Percentiles rank a stretch among this genome's conserved stretches.
These are phyloP conservation scores for Phaenicophaeus curvirostris DNA, from an alignment of 2,797 vertebrate species.

Conservation along the genomic window DNA sequence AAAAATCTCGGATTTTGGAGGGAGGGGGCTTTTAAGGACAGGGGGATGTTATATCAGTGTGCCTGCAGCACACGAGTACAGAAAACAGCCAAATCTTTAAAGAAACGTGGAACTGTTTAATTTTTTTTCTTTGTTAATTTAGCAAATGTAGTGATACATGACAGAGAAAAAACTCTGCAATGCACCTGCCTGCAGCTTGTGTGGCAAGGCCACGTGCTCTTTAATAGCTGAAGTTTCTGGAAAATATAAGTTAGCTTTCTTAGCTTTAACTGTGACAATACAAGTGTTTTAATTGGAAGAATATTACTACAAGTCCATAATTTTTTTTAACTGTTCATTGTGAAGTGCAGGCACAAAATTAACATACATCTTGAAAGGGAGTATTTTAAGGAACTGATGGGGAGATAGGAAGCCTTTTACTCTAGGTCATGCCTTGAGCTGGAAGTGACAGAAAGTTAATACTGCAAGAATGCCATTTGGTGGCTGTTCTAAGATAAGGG, in stretches of 20 bases:
- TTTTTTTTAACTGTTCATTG: not conserved
- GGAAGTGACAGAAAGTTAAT: slow-evolving; percentile 61
- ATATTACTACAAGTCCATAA: not conserved
- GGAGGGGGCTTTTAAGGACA: not conserved
- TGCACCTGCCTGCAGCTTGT: not conserved
- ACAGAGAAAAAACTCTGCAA: not conserved
- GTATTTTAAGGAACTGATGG: not conserved
- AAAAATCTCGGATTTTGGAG: not conserved
- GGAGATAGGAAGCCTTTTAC: slow-evolving; percentile 29
- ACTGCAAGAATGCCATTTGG: slow-evolving; percentile 49
- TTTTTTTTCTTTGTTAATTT: not conserved
- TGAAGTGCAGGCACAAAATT: not conserved
- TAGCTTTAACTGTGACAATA: not conserved
- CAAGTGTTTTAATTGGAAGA: not conserved
- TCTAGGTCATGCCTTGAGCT: slow-evolving; percentile 13
- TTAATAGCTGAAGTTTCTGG: not conserved
- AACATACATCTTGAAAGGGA: not conserved
- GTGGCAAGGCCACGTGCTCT: not conserved
- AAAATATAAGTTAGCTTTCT: not conserved
- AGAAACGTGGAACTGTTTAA: not conserved
- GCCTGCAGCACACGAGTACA: not conserved
- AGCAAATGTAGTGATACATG: not conserved
- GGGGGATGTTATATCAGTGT: not conserved
- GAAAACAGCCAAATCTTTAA: not conserved
- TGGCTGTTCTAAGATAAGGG: slow-evolving; percentile 28